Evolutionary conservation across 1,140 invertebrate species (phyloP), one percentile per base, ranked within the genome.

Genomic region (Spodoptera frugiperda): DNA sequence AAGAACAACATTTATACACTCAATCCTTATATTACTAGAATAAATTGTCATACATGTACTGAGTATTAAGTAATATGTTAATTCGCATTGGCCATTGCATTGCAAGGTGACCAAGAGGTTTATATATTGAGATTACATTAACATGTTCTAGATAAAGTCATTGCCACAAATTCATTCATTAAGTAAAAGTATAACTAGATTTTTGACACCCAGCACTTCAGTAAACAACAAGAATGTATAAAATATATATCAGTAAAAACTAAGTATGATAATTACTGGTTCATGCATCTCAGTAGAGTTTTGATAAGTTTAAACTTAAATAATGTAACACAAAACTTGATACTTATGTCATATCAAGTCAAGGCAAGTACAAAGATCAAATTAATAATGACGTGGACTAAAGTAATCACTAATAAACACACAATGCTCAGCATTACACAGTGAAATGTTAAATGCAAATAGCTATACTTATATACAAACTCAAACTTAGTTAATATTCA

Each of bases 361-460:
- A 25, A 61, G 33, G 57, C 2, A 51, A 61, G 65, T 74, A 61
- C 77, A 78, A 75, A 75, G 77, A 46, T 70, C 71, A 75, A 75
- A 11, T 68, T 57, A 59, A 12, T 39, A 67, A 67, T 73, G 55
- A 61, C 19, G 55, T 30, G 71, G 44, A n/a, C 11, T 21, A 15
- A n/a, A n/a, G 15, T 11, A 39, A 8, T 54, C n/a, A 61, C 54
- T 55, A 72, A 72, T 59, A 72, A 59, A 59, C 54, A 73, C 55
- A 73, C 68, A 72, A 72, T 59, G 71, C 71, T 48, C 71, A 73
- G 71, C 71, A 44, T 57, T 4, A 72, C 54, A 72, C 70, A 72
- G 15, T 39, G n/a, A 44, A 49, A 71, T 55, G 30, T 54, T 17
- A 19, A 39, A 55, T 54, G 25, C 53, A 44, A 54, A 55, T 49